Evolutionary conservation across 1,140 invertebrate genomes (phyloP).

Genomic region (Onthophagus taurus): DNA sequence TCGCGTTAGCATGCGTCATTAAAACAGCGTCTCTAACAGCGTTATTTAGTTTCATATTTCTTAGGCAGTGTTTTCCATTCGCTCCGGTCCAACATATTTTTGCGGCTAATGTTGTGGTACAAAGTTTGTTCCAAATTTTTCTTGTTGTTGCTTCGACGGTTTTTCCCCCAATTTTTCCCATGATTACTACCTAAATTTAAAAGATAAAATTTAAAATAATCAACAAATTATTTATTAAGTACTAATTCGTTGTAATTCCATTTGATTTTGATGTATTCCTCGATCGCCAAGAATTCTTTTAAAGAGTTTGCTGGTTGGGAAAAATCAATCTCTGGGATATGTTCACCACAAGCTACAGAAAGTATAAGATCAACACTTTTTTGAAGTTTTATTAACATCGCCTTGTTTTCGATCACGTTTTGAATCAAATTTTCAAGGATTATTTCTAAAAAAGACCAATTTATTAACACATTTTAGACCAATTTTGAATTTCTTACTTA

Average conservation of each 20-base stretch:
- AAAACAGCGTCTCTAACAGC: conserved; percentile 11
- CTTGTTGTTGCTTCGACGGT: conserved; percentile 10
- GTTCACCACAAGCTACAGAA: conserved; percentile 7
- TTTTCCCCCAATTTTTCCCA: conserved; percentile 11
- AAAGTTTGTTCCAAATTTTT: conserved; percentile 11
- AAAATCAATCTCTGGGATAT: conserved; percentile 7
- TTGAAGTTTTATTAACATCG: neutral
- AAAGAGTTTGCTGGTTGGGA: conserved; percentile 11
- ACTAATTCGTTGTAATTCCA: conserved; percentile 9
- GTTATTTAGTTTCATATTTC: conserved; percentile 2
- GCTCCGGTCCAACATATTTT: conserved; percentile 13
- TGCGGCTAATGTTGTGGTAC: conserved; percentile 8
- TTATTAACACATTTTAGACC: neutral
- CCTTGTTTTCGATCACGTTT: conserved; percentile 4
- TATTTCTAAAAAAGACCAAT: conserved; percentile 1
- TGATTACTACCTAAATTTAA: too few relatives aligned
- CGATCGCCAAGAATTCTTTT: conserved; percentile 7
- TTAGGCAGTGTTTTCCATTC: conserved; percentile 12
- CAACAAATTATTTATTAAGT: too few relatives aligned
- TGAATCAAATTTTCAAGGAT: conserved; percentile 1
- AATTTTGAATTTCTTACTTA: neutral
- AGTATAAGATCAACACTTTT: conserved; percentile 8
- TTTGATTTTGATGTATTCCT: conserved; percentile 12
- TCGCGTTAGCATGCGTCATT: conserved; percentile 5
- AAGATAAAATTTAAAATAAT: too few relatives aligned